These are phyloP conservation scores for Melanaphis sacchari DNA, from an alignment of 1,140 invertebrate genomes.

Conservation along the genomic window DNA sequence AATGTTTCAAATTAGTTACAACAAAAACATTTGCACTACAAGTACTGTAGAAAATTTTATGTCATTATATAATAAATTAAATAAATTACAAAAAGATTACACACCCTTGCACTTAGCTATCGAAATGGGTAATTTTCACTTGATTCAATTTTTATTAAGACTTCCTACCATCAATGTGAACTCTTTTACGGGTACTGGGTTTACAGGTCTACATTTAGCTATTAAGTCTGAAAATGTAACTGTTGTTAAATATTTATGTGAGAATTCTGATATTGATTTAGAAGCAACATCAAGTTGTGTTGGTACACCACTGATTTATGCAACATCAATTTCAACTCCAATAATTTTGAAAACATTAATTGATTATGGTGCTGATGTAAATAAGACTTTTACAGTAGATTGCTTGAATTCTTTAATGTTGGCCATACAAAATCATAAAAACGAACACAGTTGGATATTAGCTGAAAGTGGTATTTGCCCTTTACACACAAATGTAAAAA, in stretches of 20 bases:
- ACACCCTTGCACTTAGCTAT: slow-evolving; percentile 47
- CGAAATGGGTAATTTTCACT: slow-evolving; percentile 50
- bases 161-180: slow-evolving; percentile 47
- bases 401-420: slow-evolving; percentile 48
- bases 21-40: slow-evolving; percentile 11
- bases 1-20: slow-evolving; percentile 49
- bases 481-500: slow-evolving; percentile 53
- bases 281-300: slow-evolving; percentile 24
- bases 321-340: slow-evolving; percentile 39
- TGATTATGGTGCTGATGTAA: slow-evolving; percentile 40
- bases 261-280: slow-evolving; percentile 38
- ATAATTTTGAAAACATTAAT: slow-evolving; percentile 45
- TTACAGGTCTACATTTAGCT: slow-evolving; percentile 44
- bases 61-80: slow-evolving; percentile 45
- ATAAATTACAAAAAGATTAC: slow-evolving; percentile 51
- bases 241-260: slow-evolving; percentile 52
- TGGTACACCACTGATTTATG: slow-evolving; percentile 49
- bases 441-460: slow-evolving; percentile 47
- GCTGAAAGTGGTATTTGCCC: slow-evolving; percentile 46
- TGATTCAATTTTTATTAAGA: slow-evolving; percentile 52
- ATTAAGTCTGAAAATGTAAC: slow-evolving; percentile 33
- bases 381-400: slow-evolving; percentile 53
- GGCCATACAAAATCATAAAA: slow-evolving; percentile 27
- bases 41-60: slow-evolving; percentile 44
- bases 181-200: slow-evolving; percentile 35